phyloP scores from a whole-genome alignment of 2,113 vertebrate genomes.

The Eretmochelys imbricata region DNA sequence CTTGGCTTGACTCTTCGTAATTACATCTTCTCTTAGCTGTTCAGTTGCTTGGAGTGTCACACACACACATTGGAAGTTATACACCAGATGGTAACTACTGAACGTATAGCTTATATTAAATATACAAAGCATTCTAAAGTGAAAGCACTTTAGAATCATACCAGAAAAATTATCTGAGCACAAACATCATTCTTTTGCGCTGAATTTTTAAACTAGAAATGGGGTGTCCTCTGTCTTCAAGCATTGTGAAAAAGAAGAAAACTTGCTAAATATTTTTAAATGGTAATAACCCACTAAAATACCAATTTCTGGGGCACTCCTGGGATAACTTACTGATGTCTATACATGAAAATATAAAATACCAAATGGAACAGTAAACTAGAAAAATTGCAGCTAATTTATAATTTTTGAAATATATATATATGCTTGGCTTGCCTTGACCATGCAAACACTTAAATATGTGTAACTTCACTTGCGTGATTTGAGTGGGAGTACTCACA shows the following conservation, averaged over 20 bases:
- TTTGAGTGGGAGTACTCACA: background rate
- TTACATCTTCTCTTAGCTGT: conserved; percentile 20
- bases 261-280: background rate
- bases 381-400: background rate
- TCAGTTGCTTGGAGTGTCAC: background rate
- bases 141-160: conserved; percentile 38
- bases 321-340: background rate
- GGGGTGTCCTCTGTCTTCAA: background rate
- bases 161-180: conserved; percentile 12
- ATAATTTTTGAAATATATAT: background rate
- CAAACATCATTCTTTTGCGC: background rate
- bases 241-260: background rate
- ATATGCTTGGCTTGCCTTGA: background rate
- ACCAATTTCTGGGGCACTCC: background rate
- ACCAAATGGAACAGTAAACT: background rate
- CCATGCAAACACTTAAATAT: background rate
- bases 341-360: background rate
- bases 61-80: background rate
- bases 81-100: conserved; percentile 24
- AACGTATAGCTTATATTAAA: conserved; percentile 40
- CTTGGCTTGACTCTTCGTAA: conserved; percentile 12
- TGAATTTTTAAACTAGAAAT: background rate
- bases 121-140: conserved; percentile 37
- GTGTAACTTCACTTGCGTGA: background rate
- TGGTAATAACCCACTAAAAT: background rate